phyloP scores from a whole-genome alignment of 2,888 invertebrate species.

The Aphodius granarius region DNA sequence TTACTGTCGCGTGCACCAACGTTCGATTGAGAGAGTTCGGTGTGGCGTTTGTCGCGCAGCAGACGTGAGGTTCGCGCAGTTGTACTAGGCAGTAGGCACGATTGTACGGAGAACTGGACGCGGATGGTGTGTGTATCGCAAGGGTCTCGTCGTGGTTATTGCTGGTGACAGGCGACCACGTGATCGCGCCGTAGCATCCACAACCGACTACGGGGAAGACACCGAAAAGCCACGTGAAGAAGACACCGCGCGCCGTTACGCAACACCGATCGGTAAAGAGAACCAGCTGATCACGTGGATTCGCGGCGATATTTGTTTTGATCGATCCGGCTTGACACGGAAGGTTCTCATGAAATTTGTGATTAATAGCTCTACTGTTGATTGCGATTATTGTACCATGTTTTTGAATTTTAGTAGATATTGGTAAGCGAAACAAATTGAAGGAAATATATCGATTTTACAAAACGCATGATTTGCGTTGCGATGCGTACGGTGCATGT shows the following conservation, averaged over 20 bases:
- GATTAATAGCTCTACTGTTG: no score
- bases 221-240: neutral
- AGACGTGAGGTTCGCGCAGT: neutral
- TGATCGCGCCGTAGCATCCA: neutral
- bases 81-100: no score
- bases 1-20: neutral
- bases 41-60: neutral
- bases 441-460: no score
- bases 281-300: neutral
- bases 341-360: no score
- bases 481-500: no score
- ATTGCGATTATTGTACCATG: no score
- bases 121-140: neutral
- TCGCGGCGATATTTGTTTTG: neutral
- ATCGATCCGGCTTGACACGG: neutral
- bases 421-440: no score
- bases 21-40: neutral
- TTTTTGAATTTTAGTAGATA: no score
- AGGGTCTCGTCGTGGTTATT: neutral
- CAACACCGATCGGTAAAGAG: neutral
- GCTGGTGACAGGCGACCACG: neutral
- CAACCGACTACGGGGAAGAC: neutral
- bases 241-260: neutral
- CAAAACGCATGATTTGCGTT: neutral
- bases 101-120: constrained; percentile 4